phyloP scores from a whole-genome alignment of 2,888 invertebrate genomes.

The Drosophila stalkeri region DNA sequence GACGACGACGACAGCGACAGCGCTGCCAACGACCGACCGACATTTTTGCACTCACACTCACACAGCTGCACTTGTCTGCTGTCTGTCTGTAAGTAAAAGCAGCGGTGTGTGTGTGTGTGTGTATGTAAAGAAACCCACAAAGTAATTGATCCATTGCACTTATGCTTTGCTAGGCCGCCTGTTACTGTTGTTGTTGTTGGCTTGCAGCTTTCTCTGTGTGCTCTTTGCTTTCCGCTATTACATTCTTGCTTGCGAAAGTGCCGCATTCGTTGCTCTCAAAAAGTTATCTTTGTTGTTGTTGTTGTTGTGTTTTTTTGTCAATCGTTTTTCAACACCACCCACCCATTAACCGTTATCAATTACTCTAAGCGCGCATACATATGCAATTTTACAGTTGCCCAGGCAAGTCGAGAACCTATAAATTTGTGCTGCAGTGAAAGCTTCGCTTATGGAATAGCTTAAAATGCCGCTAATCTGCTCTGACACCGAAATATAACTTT shows the following conservation, averaged over 20 bases:
- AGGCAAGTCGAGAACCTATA: background rate
- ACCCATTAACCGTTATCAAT: conserved; percentile 3
- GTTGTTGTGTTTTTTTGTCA: background rate
- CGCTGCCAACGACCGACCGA: conserved; percentile 73
- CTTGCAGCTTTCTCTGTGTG: conserved; percentile 67
- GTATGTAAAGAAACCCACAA: conserved; percentile 65
- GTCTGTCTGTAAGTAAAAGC: conserved; percentile 27
- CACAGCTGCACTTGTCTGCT: conserved; percentile 39
- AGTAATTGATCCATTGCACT: conserved; percentile 82
- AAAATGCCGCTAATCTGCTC: background rate
- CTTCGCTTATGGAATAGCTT: background rate
- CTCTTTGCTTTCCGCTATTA: conserved; percentile 29
- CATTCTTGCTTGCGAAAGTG: conserved; percentile 60
- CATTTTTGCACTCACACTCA: conserved; percentile 63
- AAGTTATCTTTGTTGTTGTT: conserved; percentile 33
- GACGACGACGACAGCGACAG: conserved; percentile 6
- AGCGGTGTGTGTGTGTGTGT: background rate
- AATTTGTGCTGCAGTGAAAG: background rate
- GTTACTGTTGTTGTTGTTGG: conserved; percentile 36
- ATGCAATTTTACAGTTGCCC: background rate
- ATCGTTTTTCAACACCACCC: conserved; percentile 8
- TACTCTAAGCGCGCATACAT: background rate
- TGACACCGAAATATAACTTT: background rate
- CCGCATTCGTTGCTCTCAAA: conserved; percentile 32
- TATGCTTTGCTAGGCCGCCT: conserved; percentile 62